Evolutionary conservation across 2,888 invertebrate genomes (phyloP).

Genomic region (Hipparchia sbordonii): DNA sequence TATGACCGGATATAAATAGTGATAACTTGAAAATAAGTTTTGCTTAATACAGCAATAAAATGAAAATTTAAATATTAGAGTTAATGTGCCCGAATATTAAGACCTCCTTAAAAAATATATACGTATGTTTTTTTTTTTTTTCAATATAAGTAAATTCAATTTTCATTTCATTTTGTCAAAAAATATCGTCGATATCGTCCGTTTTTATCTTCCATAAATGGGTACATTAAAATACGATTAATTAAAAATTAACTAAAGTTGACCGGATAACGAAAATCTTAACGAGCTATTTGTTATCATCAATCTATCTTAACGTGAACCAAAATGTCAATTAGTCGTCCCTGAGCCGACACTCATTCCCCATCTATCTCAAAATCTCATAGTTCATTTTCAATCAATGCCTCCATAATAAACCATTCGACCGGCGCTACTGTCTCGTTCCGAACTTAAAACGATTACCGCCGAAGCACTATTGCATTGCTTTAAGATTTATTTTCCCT

Average conservation of each 20-base stretch:
- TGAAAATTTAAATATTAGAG: not conserved
- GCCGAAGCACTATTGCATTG: constrained; percentile 37
- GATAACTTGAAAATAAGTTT: not conserved
- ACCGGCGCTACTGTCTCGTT: constrained; percentile 50
- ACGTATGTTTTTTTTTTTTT: too few species aligned
- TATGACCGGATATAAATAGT: constrained; percentile 7
- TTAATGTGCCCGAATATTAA: too few species aligned
- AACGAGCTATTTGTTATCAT: not conserved
- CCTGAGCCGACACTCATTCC: constrained; percentile 28
- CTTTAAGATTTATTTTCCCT: constrained; percentile 44
- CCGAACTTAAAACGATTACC: constrained; percentile 41
- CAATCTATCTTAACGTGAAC: not conserved
- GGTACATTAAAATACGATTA: too few species aligned
- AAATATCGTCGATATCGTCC: too few species aligned
- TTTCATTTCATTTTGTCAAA: too few species aligned
- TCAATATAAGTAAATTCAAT: too few species aligned
- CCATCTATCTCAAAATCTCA: constrained; percentile 34
- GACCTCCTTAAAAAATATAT: too few species aligned
- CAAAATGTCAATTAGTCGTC: constrained; percentile 38
- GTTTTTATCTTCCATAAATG: too few species aligned
- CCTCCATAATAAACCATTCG: constrained; percentile 53
- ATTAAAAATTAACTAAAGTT: too few species aligned
- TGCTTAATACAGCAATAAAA: not conserved
- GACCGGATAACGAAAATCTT: not conserved
- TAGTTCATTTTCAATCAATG: constrained; percentile 54